A percentile compares a stretch with the other conserved stretches of the same genome.
Evolutionary conservation across 2,113 vertebrate genomes (phyloP).

Genomic region (Phylloscopus trochiloides): DNA sequence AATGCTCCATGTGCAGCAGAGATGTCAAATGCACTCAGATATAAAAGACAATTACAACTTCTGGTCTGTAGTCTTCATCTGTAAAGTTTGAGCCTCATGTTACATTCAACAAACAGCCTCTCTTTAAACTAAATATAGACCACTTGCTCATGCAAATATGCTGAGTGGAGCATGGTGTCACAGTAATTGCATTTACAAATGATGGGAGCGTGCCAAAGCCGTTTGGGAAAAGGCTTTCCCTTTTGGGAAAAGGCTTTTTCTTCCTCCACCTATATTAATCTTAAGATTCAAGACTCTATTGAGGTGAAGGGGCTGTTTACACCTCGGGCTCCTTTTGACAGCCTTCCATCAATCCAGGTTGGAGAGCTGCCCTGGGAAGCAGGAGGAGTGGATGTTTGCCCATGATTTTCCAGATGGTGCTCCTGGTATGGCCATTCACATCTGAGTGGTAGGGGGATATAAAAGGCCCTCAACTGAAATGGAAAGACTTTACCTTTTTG

Average conservation of each 20-base stretch:
- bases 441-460: not conserved
- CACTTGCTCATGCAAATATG: constrained; percentile 1
- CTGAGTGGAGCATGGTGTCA: not conserved
- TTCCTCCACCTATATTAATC: not conserved
- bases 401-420: rapidly evolving
- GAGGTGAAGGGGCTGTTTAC: not conserved
- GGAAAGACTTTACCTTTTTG: not conserved
- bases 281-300: not conserved
- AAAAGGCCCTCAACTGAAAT: not conserved
- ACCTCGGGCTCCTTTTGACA: not conserved
- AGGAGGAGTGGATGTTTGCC: not conserved
- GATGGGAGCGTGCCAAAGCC: not conserved
- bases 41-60: not conserved
- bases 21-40: not conserved
- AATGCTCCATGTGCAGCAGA: not conserved
- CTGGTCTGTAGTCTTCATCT: not conserved
- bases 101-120: not conserved
- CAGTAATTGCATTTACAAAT: constrained; percentile 3
- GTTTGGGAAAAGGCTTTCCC: not conserved
- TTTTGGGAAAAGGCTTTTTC: not conserved
- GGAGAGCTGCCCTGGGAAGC: not conserved
- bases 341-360: not conserved
- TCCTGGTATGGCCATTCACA: not conserved
- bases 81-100: not conserved
- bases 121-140: constrained; percentile 10